Conservation (phyloP, 1,140 invertebrate genomes). For the Chrysomallon squamiferum region DNA sequence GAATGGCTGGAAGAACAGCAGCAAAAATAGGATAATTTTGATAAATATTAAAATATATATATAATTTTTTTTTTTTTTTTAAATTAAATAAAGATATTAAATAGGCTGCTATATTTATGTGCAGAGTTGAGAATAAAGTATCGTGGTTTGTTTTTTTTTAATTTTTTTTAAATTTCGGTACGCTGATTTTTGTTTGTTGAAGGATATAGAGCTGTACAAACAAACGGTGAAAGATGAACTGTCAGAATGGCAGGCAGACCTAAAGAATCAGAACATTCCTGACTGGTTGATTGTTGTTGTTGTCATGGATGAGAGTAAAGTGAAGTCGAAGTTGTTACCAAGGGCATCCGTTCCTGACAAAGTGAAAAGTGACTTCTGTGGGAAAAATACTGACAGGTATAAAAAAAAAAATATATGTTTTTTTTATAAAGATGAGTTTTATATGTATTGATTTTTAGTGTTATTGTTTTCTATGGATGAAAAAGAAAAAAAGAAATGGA, state of each 20-base stretch:
- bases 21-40: too few relatives aligned
- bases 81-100: too few relatives aligned
- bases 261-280: slow-evolving; percentile 76
- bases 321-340: slow-evolving; percentile 84
- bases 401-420: background rate
- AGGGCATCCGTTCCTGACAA: slow-evolving; percentile 93
- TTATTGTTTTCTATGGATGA: background rate
- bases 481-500: too few relatives aligned
- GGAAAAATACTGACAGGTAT: slow-evolving; percentile 56
- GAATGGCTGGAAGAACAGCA: too few relatives aligned
- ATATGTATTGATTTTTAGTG: background rate
- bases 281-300: slow-evolving; percentile 96
- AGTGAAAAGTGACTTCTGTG: slow-evolving; percentile 92
- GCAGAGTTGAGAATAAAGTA: too few relatives aligned
- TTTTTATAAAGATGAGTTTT: background rate
- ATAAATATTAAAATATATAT: too few relatives aligned
- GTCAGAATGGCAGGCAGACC: slow-evolving; percentile 81
- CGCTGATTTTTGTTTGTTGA: too few relatives aligned
- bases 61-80: too few relatives aligned
- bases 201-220: slow-evolving; percentile 94
- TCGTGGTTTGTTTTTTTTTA: too few relatives aligned
- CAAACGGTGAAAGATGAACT: slow-evolving; percentile 84
- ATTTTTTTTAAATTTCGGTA: too few relatives aligned
- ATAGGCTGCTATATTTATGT: too few relatives aligned
- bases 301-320: slow-evolving; percentile 87